These are phyloP conservation scores for Melipona beecheii DNA, from an alignment of 2,888 invertebrate genomes.

Conservation along the genomic window DNA sequence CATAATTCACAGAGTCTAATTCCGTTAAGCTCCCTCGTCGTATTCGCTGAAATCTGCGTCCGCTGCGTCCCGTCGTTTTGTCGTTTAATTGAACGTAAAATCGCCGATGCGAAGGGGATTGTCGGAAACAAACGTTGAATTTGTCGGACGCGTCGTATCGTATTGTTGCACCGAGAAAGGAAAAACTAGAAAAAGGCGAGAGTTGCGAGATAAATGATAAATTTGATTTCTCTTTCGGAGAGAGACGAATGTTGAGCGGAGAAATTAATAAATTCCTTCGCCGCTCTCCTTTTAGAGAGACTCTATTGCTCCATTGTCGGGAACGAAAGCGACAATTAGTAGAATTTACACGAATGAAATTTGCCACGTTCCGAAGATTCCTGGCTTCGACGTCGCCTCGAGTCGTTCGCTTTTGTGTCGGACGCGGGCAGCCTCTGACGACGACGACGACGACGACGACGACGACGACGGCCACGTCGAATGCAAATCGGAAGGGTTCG, in stretches of 20 bases:
- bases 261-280: slow-evolving; percentile 44
- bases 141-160: too few relatives aligned
- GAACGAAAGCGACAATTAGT: slow-evolving; percentile 42
- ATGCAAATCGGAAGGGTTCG: slow-evolving; percentile 57
- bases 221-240: too few relatives aligned
- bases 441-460: too few relatives aligned
- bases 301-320: slow-evolving; percentile 28
- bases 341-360: slow-evolving; percentile 41
- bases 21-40: neutral
- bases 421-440: too few relatives aligned
- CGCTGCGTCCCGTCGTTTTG: neutral
- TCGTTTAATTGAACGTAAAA: slow-evolving; percentile 10
- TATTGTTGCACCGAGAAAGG: too few relatives aligned
- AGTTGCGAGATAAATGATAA: too few relatives aligned
- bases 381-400: neutral
- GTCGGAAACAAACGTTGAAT: too few relatives aligned
- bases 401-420: slow-evolving; percentile 10
- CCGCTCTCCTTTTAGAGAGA: slow-evolving; percentile 18
- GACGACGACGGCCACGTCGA: slow-evolving; percentile 11
- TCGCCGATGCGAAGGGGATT: neutral
- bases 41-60: neutral
- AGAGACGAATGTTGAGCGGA: slow-evolving; percentile 6
- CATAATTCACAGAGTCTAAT: slow-evolving; percentile 16
- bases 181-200: too few relatives aligned
- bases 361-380: slow-evolving; percentile 33